Percentiles rank a stretch among this genome's conserved stretches.
Conservation (phyloP, 2,797 vertebrate species). For the Vireo griseus region DNA sequence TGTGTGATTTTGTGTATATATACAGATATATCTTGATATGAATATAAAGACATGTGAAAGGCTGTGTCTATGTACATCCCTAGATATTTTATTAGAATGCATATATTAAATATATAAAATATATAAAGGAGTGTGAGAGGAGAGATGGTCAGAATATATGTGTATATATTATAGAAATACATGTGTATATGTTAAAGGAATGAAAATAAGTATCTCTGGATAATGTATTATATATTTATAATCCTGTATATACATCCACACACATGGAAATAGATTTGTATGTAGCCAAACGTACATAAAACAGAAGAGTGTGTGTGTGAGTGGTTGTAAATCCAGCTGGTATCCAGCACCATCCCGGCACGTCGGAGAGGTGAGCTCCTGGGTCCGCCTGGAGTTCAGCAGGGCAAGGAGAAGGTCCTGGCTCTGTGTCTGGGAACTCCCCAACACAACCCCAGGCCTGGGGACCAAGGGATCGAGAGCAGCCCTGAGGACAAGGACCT, state of each 20-base stretch:
- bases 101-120: neutral
- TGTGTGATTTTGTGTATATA: neutral
- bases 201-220: neutral
- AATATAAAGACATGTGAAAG: neutral
- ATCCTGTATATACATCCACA: neutral
- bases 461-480: neutral
- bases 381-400: rapidly evolving
- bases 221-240: neutral
- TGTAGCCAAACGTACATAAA: neutral
- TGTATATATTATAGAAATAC: neutral
- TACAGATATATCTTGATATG: neutral
- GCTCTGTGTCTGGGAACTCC: neutral
- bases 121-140: neutral
- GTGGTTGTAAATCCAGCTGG: neutral
- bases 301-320: neutral
- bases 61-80: neutral
- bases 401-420: neutral
- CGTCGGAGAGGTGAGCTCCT: neutral
- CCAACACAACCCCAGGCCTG: rapidly evolving
- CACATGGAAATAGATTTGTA: neutral
- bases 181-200: neutral
- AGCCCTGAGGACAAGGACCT: neutral
- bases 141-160: neutral
- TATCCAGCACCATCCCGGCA: neutral
- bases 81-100: neutral